These are phyloP conservation scores for Falco biarmicus DNA, from an alignment of 2,797 vertebrate genomes.

Conservation along the genomic window DNA sequence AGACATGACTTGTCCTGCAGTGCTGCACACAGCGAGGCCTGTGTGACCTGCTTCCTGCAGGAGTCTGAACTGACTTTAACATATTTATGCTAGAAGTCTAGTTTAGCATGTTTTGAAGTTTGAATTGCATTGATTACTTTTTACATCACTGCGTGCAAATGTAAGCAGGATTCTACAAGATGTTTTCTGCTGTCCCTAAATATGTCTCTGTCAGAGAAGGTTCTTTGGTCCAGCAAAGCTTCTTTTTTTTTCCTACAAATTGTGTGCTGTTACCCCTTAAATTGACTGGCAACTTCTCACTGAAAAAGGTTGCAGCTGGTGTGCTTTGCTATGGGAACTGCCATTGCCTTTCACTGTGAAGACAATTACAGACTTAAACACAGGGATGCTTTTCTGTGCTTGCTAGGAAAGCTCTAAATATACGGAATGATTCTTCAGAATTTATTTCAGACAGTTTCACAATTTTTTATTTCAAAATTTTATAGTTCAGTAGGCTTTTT, in stretches of 20 bases:
- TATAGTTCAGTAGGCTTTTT: background rate
- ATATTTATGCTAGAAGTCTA: background rate
- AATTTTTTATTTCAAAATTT: background rate
- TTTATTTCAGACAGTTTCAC: background rate
- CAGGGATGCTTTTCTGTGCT: background rate
- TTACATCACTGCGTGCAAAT: background rate
- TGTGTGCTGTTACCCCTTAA: background rate
- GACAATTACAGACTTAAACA: background rate
- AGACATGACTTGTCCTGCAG: background rate
- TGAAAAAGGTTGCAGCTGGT: background rate
- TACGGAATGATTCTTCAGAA: background rate
- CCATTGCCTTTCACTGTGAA: constrained; percentile 34
- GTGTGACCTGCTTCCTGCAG: background rate
- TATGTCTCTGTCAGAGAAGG: background rate
- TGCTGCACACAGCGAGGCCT: background rate
- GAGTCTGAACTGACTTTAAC: background rate
- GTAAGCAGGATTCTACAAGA: background rate
- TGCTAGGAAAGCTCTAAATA: background rate
- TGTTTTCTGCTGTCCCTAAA: background rate
- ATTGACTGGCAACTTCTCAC: background rate
- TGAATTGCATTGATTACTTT: background rate
- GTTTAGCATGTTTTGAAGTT: background rate
- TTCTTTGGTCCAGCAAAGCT: background rate
- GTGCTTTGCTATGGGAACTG: constrained; percentile 5
- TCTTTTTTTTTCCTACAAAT: background rate